phyloP scores from a whole-genome alignment of 1,140 invertebrate species.

The Halotydeus destructor region DNA sequence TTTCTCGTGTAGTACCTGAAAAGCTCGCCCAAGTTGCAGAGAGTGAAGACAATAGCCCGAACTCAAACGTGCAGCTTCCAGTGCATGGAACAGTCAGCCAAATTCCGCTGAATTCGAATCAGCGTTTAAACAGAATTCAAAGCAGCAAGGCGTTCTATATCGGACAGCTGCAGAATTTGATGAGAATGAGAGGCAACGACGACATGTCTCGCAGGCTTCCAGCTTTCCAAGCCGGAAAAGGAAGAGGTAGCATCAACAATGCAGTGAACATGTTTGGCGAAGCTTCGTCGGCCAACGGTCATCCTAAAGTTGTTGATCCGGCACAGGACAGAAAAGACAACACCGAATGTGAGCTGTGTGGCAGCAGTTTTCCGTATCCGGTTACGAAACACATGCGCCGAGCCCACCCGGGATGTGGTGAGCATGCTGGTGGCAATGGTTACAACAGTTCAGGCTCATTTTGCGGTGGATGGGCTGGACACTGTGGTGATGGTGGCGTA shows the following conservation, averaged over 20 bases:
- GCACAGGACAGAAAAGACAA: constrained; percentile 26
- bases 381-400: constrained; percentile 78
- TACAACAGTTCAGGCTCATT: constrained; percentile 66
- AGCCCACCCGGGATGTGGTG: constrained; percentile 69
- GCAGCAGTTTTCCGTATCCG: constrained; percentile 45
- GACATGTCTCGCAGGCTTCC: too few species aligned
- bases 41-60: too few species aligned
- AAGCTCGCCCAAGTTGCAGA: too few species aligned
- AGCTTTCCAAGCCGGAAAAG: too few species aligned
- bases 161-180: too few species aligned
- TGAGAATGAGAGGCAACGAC: too few species aligned
- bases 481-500: constrained; percentile 63
- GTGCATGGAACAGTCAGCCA: neutral
- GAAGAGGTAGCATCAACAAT: neutral
- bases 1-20: neutral
- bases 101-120: neutral
- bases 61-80: too few species aligned
- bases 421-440: constrained; percentile 59
- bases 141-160: too few species aligned
- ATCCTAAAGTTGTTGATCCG: constrained; percentile 21
- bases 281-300: constrained; percentile 17
- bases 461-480: constrained; percentile 64
- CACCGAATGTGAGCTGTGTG: constrained; percentile 68
- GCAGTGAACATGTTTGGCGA: constrained; percentile 26
- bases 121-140: neutral